Conservation (phyloP, 2,888 invertebrate species). For the Thereva nobilitata region DNA sequence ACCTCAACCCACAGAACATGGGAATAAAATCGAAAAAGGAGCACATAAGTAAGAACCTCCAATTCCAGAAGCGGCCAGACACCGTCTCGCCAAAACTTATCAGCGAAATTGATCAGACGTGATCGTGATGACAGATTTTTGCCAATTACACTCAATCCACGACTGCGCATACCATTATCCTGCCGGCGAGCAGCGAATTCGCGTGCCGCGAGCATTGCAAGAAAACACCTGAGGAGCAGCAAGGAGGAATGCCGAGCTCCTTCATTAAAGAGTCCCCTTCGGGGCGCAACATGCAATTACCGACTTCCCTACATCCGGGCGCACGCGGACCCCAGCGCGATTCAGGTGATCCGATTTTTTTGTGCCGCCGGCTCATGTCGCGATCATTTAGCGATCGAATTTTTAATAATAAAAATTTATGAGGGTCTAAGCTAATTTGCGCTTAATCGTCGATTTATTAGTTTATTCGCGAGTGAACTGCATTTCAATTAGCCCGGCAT, state of each 20-base stretch:
- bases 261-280: constrained; percentile 7
- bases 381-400: constrained; percentile 15
- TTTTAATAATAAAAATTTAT: constrained; percentile 35
- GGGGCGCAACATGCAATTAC: constrained; percentile 21
- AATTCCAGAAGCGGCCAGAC: constrained; percentile 11
- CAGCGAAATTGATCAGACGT: constrained; percentile 33
- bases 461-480: constrained; percentile 26
- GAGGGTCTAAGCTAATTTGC: constrained; percentile 30
- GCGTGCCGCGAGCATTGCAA: constrained; percentile 13
- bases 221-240: constrained; percentile 6
- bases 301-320: constrained; percentile 11
- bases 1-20: too few species aligned
- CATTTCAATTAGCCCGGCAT: constrained; percentile 28
- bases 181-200: constrained; percentile 7
- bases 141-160: constrained; percentile 13
- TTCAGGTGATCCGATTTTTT: neutral
- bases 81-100: constrained; percentile 14
- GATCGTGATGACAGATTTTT: constrained; percentile 33
- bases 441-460: constrained; percentile 32
- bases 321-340: neutral
- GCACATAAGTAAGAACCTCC: neutral
- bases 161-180: constrained; percentile 14
- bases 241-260: constrained; percentile 4
- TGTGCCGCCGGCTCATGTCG: neutral
- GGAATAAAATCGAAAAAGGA: too few species aligned